Base-by-base conservation (phyloP, 1,140 invertebrate genomes). In the Hyles euphorbiae region DNA sequence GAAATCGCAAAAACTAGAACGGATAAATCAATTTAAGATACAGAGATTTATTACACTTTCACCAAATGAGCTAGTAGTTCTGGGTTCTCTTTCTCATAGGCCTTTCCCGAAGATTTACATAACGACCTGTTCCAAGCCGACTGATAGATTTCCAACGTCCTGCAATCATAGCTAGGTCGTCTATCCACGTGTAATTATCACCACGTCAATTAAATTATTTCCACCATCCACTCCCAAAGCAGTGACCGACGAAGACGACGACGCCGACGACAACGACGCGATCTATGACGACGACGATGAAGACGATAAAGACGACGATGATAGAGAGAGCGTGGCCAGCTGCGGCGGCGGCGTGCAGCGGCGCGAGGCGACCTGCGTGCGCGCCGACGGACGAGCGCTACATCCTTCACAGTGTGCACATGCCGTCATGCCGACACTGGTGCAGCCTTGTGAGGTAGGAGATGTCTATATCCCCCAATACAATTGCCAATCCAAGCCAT, bases 291-390 rank as follows among this genome's bases (percentile, higher is more conserved):
- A 66, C 6, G 76, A 82, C 5, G 75, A 78, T 5, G 74, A 73
- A 45, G 61, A 69, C 4, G 76, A 81, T 33, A 73, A 75, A 9
- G 72, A 76, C 5, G 69, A 72, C n/a, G 47, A 57, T 36, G 52
- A 55, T 33, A 40, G 67, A 62, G 10, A 54, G 64, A 7, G 68
- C 76, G n/a, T 72, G 5, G 73, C 80, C 3, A 81, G 75, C 34
- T 90, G 88, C 55, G 88, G 88, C 0, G 88, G 88, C 5, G 88
- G 88, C 0, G 76, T 85, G 33, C 88, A 90, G 56, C 65, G 86
- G 5, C 62, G 88, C 0, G 81, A 81, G 11, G 80, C 78, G 0
- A 83, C 76, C 3, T 90, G 88, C 58, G 83, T 87, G 10, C 73
- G 79, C 10, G 76, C 83, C 4, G 80, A 85, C 51, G 83, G 88